Evolutionary conservation across 2,888 invertebrate genomes (phyloP), one percentile per base, ranked within the genome.

Genomic region (Psococerastis gibbosa): DNA sequence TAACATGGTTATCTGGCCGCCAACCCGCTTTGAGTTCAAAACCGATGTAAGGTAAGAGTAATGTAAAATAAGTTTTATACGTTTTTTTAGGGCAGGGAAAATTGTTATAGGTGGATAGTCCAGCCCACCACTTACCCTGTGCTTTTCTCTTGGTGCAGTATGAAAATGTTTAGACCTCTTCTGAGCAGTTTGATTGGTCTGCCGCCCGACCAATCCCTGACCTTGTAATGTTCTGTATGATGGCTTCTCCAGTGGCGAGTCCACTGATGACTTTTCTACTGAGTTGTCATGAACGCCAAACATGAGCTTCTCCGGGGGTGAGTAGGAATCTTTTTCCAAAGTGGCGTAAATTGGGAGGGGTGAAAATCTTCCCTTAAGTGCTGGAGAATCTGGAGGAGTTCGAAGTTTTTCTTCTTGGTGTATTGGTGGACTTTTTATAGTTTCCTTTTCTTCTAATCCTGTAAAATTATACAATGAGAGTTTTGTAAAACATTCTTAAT

Each of bases 61-160:
- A n/a, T n/a, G n/a, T n/a, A n/a, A n/a, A n/a, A n/a, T n/a, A n/a
- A n/a, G n/a, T n/a, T n/a, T n/a, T n/a, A n/a, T n/a, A n/a, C n/a
- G n/a, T n/a, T n/a, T n/a, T n/a, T n/a, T n/a, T n/a, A n/a, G n/a
- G n/a, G n/a, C n/a, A n/a, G n/a, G n/a, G n/a, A n/a, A n/a, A n/a
- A n/a, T n/a, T n/a, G n/a, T n/a, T n/a, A n/a, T n/a, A n/a, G n/a
- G n/a, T n/a, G n/a, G n/a, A n/a, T n/a, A n/a, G n/a, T n/a, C n/a
- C n/a, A n/a, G n/a, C 11, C 27, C 5, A 5, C 8, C 15, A 23
- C 55, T 57, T 56, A 70, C 71, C 63, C 69, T 65, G 55, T 69
- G 68, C 52, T 70, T 71, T 51, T 71, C 71, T 52, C 71, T 62
- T 1, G 71, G 69, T 6, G 70, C 67, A 3, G 71, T 71, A 51